Evolutionary conservation across 2,797 vertebrate species (phyloP).

Genomic region (Micropoecilia bifurca): DNA sequence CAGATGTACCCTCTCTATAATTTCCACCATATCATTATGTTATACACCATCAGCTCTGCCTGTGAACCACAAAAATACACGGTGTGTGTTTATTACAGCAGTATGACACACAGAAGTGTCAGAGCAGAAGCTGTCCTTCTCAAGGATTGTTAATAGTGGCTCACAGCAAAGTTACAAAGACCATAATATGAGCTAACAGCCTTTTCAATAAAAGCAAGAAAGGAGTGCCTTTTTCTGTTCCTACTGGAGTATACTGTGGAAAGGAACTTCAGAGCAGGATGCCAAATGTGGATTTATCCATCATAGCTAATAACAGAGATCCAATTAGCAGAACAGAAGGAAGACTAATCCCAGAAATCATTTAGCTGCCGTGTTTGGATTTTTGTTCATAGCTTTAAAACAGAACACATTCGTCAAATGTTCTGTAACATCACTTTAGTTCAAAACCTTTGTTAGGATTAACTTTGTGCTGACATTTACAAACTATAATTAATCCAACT

Average conservation of each 20-base stretch:
- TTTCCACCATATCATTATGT: constrained; percentile 32
- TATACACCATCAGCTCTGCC: constrained; percentile 31
- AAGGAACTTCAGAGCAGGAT: constrained; percentile 23
- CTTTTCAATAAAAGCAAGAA: constrained; percentile 43
- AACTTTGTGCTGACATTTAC: neutral
- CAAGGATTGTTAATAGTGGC: constrained; percentile 58
- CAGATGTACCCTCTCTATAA: neutral
- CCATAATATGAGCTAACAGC: constrained; percentile 52
- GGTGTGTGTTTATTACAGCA: constrained; percentile 28
- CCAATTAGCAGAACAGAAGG: constrained; percentile 63
- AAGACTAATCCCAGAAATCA: constrained; percentile 58
- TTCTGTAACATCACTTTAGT: constrained; percentile 32
- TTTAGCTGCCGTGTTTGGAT: constrained; percentile 63
- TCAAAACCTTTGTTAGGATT: constrained; percentile 18
- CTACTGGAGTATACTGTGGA: constrained; percentile 27
- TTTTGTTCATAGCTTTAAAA: constrained; percentile 59
- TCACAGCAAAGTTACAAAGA: constrained; percentile 51
- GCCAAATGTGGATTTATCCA: constrained; percentile 40
- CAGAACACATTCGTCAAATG: constrained; percentile 52
- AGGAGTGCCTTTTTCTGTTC: constrained; percentile 15
- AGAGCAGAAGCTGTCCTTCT: constrained; percentile 37
- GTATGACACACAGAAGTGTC: constrained; percentile 53
- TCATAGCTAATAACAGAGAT: constrained; percentile 65
- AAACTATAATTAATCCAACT: neutral
- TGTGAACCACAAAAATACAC: constrained; percentile 22